These are phyloP conservation scores for Leptogaster cylindrica DNA, from an alignment of 2,888 invertebrate genomes.

Conservation along the genomic window DNA sequence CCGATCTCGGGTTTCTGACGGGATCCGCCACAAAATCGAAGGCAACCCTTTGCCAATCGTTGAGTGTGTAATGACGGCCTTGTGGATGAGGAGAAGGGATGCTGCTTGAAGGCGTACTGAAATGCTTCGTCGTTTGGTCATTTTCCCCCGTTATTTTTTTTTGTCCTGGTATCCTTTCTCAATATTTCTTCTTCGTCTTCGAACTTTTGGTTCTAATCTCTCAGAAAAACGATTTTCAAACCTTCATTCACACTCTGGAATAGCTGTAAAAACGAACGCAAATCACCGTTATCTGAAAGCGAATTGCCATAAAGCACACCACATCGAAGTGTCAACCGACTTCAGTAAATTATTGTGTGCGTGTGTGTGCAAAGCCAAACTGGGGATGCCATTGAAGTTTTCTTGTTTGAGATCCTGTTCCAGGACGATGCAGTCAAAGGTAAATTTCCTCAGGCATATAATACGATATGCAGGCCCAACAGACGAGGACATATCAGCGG, in stretches of 20 bases:
- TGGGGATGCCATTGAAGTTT: not conserved
- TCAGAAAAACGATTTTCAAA: conserved; percentile 40
- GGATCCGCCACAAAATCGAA: conserved; percentile 23
- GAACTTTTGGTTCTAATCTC: conserved; percentile 38
- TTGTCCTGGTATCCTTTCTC: conserved; percentile 3
- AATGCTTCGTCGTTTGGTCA: not conserved
- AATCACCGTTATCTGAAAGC: conserved; percentile 48
- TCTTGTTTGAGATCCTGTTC: not conserved
- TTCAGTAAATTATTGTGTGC: conserved; percentile 46
- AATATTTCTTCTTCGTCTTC: not conserved
- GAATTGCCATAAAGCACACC: conserved; percentile 47
- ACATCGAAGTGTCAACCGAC: conserved; percentile 47
- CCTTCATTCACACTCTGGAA: conserved; percentile 41
- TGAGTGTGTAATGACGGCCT: conserved; percentile 21
- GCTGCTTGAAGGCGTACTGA: too few species aligned
- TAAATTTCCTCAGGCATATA: not conserved
- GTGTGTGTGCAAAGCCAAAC: not conserved
- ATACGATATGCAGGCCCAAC: conserved; percentile 28
- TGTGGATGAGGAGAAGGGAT: not conserved
- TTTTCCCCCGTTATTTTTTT: not conserved
- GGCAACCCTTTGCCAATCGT: conserved; percentile 13
- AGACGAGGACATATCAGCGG: conserved; percentile 28
- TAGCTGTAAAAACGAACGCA: conserved; percentile 47
- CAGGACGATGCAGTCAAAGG: conserved; percentile 11
- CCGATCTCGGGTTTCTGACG: conserved; percentile 17